These are phyloP conservation scores for Gobius niger DNA, from an alignment of 2,113 vertebrate genomes.

Conservation along the genomic window DNA sequence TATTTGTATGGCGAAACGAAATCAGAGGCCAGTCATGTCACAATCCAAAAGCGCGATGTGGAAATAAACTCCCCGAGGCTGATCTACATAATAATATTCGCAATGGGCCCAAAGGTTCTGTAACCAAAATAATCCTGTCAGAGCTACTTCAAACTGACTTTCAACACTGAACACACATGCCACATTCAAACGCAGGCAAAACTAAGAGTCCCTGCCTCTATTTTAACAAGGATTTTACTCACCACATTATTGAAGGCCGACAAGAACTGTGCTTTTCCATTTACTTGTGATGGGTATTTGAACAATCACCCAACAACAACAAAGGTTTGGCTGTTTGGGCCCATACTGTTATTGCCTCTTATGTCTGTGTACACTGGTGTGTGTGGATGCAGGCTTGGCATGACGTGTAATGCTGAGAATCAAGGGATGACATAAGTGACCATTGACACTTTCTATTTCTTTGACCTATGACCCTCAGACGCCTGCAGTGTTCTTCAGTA, in stretches of 20 bases:
- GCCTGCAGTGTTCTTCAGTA: slow-evolving; percentile 34
- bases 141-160: slow-evolving; percentile 47
- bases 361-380: no score
- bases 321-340: no score
- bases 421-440: not conserved
- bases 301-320: no score
- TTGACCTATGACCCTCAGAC: slow-evolving; percentile 33
- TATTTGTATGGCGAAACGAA: slow-evolving; percentile 52
- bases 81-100: slow-evolving; percentile 64
- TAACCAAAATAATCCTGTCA: slow-evolving; percentile 64
- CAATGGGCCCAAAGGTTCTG: slow-evolving; percentile 57
- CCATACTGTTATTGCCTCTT: no score
- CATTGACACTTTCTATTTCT: slow-evolving; percentile 3
- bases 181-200: slow-evolving; percentile 26
- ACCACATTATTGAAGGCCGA: not conserved
- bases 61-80: slow-evolving; percentile 58
- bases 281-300: no score
- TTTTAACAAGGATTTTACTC: not conserved
- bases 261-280: no score
- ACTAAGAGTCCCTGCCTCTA: not conserved
- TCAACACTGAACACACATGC: slow-evolving; percentile 41
- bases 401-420: no score
- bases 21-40: slow-evolving; percentile 50
- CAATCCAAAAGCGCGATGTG: slow-evolving; percentile 52
- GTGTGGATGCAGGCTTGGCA: no score